phyloP scores from a whole-genome alignment of 2,113 vertebrate species.

The Paramisgurnus dabryanus region DNA sequence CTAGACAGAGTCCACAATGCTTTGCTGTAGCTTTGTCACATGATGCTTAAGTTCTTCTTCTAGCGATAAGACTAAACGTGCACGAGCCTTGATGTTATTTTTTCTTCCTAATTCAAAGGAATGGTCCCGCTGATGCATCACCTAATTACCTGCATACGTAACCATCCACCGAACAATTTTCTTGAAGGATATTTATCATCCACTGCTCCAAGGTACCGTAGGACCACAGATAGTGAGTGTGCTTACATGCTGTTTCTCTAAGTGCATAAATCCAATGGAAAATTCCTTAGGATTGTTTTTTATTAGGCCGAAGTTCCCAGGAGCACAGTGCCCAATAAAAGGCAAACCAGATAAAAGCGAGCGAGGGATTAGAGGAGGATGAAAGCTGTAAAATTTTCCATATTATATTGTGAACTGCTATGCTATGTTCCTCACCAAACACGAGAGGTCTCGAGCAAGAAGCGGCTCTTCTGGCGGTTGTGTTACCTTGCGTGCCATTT shows the following conservation, averaged over 20 bases:
- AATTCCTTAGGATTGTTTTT: slow-evolving; percentile 77
- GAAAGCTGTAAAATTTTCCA: slow-evolving; percentile 80
- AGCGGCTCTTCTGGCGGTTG: neutral
- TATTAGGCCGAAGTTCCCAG: slow-evolving; percentile 80
- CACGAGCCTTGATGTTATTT: neutral
- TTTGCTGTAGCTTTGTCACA: neutral
- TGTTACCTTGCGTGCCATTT: slow-evolving; percentile 6
- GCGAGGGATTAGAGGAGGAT: slow-evolving; percentile 76
- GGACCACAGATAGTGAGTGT: neutral
- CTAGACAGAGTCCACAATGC: neutral
- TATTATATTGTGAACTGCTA: slow-evolving; percentile 78
- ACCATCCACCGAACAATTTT: neutral
- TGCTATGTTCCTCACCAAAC: slow-evolving; percentile 65
- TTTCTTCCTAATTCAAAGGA: neutral
- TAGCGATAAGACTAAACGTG: neutral
- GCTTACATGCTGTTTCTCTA: slow-evolving; percentile 66
- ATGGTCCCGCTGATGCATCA: neutral
- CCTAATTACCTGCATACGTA: neutral
- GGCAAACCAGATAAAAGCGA: slow-evolving; percentile 78
- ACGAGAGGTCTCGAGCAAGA: neutral
- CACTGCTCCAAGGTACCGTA: neutral
- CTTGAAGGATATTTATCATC: neutral
- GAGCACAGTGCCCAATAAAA: slow-evolving; percentile 79
- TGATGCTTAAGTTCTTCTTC: neutral
- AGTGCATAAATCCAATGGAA: slow-evolving; percentile 75